Conservation (phyloP, 2,797 vertebrate genomes). For the Synaphobranchus kaupii region DNA sequence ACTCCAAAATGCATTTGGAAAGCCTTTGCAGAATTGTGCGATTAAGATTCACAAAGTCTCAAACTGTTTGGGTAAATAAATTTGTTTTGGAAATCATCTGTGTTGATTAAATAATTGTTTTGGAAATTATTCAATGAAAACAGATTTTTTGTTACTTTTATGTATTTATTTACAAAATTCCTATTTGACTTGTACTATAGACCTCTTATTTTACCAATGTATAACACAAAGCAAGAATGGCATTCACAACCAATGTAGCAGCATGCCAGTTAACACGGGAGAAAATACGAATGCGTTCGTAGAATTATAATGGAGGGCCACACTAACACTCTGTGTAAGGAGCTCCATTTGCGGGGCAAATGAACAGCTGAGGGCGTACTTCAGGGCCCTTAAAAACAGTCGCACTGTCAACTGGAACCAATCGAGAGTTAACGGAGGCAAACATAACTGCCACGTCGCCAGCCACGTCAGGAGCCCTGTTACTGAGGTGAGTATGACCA, state of each 20-base stretch:
- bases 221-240: not conserved
- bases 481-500: constrained; percentile 42
- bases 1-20: not conserved
- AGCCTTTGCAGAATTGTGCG: not conserved
- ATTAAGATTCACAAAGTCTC: not conserved
- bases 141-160: not conserved
- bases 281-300: not conserved
- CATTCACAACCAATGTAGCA: not conserved
- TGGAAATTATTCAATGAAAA: too few species aligned
- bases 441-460: not conserved
- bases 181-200: not conserved
- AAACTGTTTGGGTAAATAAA: not conserved
- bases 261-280: not conserved
- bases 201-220: not conserved
- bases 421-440: not conserved
- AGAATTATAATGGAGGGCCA: not conserved
- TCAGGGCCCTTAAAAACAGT: not conserved
- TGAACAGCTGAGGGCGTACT: not conserved
- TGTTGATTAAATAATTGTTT: too few species aligned
- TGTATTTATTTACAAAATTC: not conserved
- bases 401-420: not conserved
- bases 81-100: not conserved
- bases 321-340: not conserved
- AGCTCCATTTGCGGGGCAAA: not conserved
- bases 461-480: constrained; percentile 45